phyloP scores from a whole-genome alignment of 2,888 invertebrate species.

The Lypha dubia region DNA sequence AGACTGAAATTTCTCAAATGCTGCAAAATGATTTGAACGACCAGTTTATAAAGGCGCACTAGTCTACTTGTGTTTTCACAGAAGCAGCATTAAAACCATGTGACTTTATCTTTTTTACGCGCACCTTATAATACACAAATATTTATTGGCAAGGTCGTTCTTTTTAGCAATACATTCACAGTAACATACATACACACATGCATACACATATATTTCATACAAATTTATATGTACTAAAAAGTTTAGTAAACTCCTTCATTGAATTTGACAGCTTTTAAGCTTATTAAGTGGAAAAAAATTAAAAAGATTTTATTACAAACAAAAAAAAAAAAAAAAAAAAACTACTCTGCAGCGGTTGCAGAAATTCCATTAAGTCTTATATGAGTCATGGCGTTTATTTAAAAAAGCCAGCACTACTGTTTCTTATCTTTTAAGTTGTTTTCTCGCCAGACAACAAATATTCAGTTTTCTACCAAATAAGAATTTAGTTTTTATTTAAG shows the following conservation, averaged over 20 bases:
- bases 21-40: neutral
- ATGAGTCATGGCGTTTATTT: constrained; percentile 64
- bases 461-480: constrained; percentile 34
- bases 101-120: neutral
- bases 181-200: no score
- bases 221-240: constrained; percentile 23
- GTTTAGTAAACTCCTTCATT: constrained; percentile 32
- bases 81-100: neutral
- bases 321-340: no score
- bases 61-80: no score
- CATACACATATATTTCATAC: neutral
- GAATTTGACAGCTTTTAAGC: constrained; percentile 36
- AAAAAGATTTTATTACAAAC: constrained; percentile 4
- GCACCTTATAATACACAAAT: neutral
- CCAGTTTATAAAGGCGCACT: neutral
- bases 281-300: constrained; percentile 38
- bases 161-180: neutral
- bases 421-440: constrained; percentile 53
- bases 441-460: constrained; percentile 11
- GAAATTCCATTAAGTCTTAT: constrained; percentile 18
- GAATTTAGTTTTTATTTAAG: constrained; percentile 23
- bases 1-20: neutral
- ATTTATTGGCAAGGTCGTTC: constrained; percentile 45
- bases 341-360: neutral
- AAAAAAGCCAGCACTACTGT: constrained; percentile 56